These are phyloP conservation scores for Nemopilema nomurai DNA, from an alignment of 30 jellyfish, hydroid and myxozoan species.

Conservation along the genomic window DNA sequence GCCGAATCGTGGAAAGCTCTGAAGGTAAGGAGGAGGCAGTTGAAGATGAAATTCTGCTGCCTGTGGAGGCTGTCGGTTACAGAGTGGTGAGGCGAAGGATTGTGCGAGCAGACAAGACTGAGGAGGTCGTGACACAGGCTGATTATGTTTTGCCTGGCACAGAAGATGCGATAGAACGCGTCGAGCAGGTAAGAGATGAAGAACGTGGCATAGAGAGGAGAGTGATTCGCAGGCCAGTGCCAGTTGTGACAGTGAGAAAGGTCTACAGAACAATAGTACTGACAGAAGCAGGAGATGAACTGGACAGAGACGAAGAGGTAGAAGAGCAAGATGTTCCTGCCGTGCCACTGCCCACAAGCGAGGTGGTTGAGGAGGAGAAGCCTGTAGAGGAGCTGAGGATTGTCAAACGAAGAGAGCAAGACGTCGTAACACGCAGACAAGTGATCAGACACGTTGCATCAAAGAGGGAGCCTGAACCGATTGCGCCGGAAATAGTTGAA, in stretches of 20 bases:
- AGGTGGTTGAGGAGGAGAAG: background rate
- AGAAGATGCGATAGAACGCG: conserved; percentile 11
- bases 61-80: conserved; percentile 50
- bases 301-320: conserved; percentile 6
- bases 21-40: conserved; percentile 32
- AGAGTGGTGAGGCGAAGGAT: conserved; percentile 46
- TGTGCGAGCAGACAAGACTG: conserved; percentile 48
- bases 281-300: conserved; percentile 21
- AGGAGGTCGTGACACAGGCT: conserved; percentile 6
- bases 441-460: conserved; percentile 2
- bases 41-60: conserved; percentile 55
- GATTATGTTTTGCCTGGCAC: conserved; percentile 11
- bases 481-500: conserved; percentile 37
- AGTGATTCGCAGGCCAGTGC: conserved; percentile 41
- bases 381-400: background rate
- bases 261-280: conserved; percentile 68
- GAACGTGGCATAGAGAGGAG: conserved; percentile 21
- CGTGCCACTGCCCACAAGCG: conserved; percentile 7
- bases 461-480: conserved; percentile 15
- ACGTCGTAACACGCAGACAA: conserved; percentile 24
- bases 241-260: conserved; percentile 61
- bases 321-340: conserved; percentile 18
- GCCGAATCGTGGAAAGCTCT: conserved; percentile 55
- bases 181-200: conserved; percentile 21
- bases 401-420: conserved; percentile 12